A percentile compares a stretch with the other conserved stretches of the same genome.
phyloP scores from a whole-genome alignment of 1,140 invertebrate genomes.

The Polypedilum vanderplanki region DNA sequence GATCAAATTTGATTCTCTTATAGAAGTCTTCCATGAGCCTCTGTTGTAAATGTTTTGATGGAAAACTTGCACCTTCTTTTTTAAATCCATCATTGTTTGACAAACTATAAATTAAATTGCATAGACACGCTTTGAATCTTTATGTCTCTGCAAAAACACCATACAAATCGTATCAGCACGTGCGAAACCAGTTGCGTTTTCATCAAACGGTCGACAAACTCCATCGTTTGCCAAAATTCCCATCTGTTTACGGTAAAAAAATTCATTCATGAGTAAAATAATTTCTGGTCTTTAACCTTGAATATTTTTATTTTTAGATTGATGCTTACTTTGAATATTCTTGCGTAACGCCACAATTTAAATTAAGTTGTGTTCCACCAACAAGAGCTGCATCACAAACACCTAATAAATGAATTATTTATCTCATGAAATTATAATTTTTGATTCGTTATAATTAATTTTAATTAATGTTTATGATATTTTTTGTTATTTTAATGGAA shows the following conservation, averaged over 20 bases:
- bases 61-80: conserved; percentile 83
- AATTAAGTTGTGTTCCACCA: conserved; percentile 69
- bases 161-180: conserved; percentile 72
- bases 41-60: conserved; percentile 77
- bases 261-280: conserved; percentile 24
- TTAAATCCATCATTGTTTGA: conserved; percentile 85
- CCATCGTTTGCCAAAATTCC: conserved; percentile 83
- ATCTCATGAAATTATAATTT: too few relatives aligned
- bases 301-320: too few relatives aligned
- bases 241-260: conserved; percentile 46
- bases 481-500: too few relatives aligned
- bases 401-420: too few relatives aligned
- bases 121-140: conserved; percentile 70
- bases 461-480: too few relatives aligned
- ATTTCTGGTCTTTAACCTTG: conserved; percentile 28
- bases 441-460: too few relatives aligned
- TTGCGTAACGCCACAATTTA: conserved; percentile 81
- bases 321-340: conserved; percentile 64
- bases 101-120: conserved; percentile 50
- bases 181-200: conserved; percentile 65
- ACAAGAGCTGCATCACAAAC: conserved; percentile 83
- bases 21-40: conserved; percentile 77
- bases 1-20: conserved; percentile 69
- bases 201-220: conserved; percentile 84
- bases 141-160: conserved; percentile 73